Base-by-base conservation (phyloP, 2,888 invertebrate genomes). In the Nemoura dubitans region DNA sequence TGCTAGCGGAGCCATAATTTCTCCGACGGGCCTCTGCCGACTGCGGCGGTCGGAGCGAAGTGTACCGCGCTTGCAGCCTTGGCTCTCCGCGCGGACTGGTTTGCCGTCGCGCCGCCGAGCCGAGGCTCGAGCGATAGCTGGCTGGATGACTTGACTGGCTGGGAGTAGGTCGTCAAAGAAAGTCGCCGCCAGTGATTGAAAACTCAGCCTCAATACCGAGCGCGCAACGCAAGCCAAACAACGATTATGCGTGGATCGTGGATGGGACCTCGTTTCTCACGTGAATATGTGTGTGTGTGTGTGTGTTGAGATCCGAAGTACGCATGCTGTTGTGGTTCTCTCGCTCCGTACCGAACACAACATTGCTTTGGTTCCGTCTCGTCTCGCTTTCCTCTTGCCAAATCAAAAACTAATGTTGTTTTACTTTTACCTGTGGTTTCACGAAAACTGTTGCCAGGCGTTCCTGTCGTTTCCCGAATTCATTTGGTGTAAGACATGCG, bases 91-190 rank as follows among this genome's bases (percentile, higher is more conserved):
- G 3, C 29, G 82, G 59, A n/a, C n/a, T n/a, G n/a, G n/a, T n/a
- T n/a, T 59, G 36, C 59, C 6, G 16, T 59, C 59, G 59, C 36
- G 36, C 10, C 3, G 36, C 36, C 5, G 3, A 36, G 36, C 59
- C 2, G n/a, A n/a, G n/a, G 21, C 59, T 59, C 59, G 21, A 21
- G 59, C 59, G 36, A 21, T 21, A 21, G 10, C 59, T 59, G 14
- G 59, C 82, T 36, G 83, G 5, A 21, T 26, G 43, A 10, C 83
- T 42, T 25, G 83, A 25, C 42, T 26, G 43, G 42, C 83, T 42
- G 25, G 7, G 83, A 83, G 83, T 83, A 83, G 83, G 83, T 83
- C 83, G 83, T 36, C 43, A 26, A 83, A 83, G 83, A 83, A 83
- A 83, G 83, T 83, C 5, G n/a, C 42, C 30, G 26, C 6, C 76